Evolutionary conservation across 1,140 invertebrate genomes (phyloP).

Genomic region (Papilio helenus): DNA sequence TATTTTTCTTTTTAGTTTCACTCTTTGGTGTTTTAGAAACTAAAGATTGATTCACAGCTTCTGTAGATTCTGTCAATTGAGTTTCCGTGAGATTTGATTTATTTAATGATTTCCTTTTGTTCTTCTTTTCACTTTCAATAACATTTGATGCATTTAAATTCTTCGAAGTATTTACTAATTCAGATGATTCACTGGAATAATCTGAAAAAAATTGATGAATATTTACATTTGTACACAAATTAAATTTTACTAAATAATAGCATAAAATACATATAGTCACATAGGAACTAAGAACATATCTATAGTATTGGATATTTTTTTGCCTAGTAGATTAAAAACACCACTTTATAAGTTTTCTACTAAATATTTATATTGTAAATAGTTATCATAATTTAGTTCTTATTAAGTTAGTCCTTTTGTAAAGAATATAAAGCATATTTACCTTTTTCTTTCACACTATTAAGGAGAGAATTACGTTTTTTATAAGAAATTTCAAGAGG

Average conservation of each 20-base stretch:
- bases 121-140: constrained; percentile 44
- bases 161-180: constrained; percentile 30
- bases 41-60: not conserved
- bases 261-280: too few species aligned
- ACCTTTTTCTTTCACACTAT: not conserved
- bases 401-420: not conserved
- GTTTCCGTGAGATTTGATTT: constrained; percentile 25
- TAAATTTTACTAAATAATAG: too few species aligned
- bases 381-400: too few species aligned
- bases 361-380: not conserved
- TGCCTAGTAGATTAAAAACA: not conserved
- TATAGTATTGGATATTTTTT: not conserved
- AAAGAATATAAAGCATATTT: not conserved
- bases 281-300: not conserved
- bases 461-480: constrained; percentile 9
- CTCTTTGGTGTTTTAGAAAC: constrained; percentile 40
- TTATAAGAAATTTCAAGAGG: constrained; percentile 40
- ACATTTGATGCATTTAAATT: constrained; percentile 28
- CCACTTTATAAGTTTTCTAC: not conserved
- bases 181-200: constrained; percentile 12
- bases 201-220: constrained; percentile 7
- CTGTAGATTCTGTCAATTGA: not conserved
- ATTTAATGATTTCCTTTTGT: constrained; percentile 44
- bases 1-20: constrained; percentile 44
- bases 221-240: not conserved